Evolutionary conservation across 1,140 invertebrate genomes (phyloP).

Genomic region (Pseudomyrmex pallidus): DNA sequence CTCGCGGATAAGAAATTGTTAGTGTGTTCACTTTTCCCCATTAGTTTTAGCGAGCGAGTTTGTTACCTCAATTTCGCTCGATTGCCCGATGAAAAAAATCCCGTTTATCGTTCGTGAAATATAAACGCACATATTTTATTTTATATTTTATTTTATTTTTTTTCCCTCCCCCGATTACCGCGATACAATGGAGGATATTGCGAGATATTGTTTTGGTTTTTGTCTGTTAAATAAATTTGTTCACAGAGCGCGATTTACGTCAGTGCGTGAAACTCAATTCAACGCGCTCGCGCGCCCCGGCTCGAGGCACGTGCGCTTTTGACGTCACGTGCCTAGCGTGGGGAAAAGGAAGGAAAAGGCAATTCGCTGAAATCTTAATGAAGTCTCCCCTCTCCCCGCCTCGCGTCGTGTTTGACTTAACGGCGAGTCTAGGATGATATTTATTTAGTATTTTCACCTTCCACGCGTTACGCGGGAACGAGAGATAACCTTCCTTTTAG

Average conservation of each 20-base stretch:
- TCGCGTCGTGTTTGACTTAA: background rate
- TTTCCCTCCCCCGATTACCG: background rate
- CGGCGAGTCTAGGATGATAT: background rate
- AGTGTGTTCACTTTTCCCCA: no score
- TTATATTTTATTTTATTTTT: no score
- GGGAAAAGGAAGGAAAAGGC: conserved; percentile 18
- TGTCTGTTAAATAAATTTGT: background rate
- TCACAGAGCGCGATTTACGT: conserved; percentile 22
- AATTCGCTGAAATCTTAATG: conserved; percentile 30
- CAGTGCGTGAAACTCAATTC: conserved; percentile 9
- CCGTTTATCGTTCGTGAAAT: no score
- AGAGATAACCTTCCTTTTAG: background rate
- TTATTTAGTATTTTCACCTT: conserved; percentile 31
- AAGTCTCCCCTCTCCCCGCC: no score
- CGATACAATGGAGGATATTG: background rate
- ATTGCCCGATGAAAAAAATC: no score
- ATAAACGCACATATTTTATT: no score
- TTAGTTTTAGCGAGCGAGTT: no score
- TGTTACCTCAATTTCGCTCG: no score
- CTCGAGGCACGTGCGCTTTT: conserved; percentile 29
- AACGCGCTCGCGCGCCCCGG: background rate
- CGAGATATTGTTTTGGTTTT: background rate
- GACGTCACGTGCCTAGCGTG: conserved; percentile 31
- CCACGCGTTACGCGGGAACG: background rate
- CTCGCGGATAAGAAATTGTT: background rate